A percentile compares a stretch with the other conserved stretches of the same genome.
These are phyloP conservation scores for Salarias fasciatus DNA, from an alignment of 2,797 vertebrate genomes.

Conservation along the genomic window DNA sequence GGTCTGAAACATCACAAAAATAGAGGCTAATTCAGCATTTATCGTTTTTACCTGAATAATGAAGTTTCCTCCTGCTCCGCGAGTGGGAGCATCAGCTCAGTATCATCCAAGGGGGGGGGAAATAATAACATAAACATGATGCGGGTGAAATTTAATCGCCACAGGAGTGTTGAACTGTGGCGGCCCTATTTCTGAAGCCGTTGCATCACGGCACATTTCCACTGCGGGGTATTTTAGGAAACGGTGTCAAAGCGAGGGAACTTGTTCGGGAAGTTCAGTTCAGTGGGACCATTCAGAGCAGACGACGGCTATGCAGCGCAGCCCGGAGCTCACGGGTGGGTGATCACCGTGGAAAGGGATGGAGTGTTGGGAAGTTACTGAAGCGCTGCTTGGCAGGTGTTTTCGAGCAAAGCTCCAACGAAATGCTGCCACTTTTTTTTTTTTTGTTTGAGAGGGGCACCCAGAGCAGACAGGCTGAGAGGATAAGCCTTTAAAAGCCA, in stretches of 20 bases:
- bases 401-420: constrained; percentile 15
- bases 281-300: constrained; percentile 15
- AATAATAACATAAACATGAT: constrained; percentile 34
- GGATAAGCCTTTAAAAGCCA: constrained; percentile 44
- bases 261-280: constrained; percentile 37
- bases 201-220: constrained; percentile 46
- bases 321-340: constrained; percentile 27
- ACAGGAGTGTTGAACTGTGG: constrained; percentile 30
- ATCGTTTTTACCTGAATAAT: background rate
- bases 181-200: constrained; percentile 57
- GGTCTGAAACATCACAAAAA: too few species aligned
- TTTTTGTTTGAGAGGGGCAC: constrained; percentile 12
- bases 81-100: background rate
- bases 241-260: constrained; percentile 50
- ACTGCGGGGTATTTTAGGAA: constrained; percentile 68
- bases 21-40: background rate
- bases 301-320: constrained; percentile 2
- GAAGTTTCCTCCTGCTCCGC: background rate
- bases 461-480: constrained; percentile 36
- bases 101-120: constrained; percentile 22
- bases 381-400: constrained; percentile 38
- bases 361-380: constrained; percentile 29
- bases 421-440: constrained; percentile 21
- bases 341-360: constrained; percentile 4
- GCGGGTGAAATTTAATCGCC: constrained; percentile 60